Evolutionary conservation across 2,888 invertebrate genomes (phyloP).

Genomic region (Harmothoe impar): DNA sequence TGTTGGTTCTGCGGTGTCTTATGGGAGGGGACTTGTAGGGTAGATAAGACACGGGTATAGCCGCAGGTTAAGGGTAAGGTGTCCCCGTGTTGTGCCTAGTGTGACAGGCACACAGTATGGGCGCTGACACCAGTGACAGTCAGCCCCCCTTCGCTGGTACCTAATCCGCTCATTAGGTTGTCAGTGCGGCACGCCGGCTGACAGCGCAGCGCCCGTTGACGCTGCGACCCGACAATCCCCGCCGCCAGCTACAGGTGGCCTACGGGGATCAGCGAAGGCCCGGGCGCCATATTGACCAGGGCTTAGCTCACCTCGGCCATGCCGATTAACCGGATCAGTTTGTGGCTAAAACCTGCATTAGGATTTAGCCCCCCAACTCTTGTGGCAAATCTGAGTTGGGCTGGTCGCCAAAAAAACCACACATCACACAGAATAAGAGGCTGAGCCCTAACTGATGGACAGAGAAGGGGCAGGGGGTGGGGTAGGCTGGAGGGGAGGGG

Average conservation of each 20-base stretch:
- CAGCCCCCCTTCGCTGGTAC: not conserved
- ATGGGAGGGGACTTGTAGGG: not conserved
- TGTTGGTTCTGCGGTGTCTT: not conserved
- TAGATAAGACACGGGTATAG: not conserved
- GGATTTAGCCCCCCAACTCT: slow-evolving; percentile 9
- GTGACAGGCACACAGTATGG: not conserved
- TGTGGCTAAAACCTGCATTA: slow-evolving; percentile 61
- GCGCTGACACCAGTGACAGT: slow-evolving; percentile 1
- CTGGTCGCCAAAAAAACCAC: slow-evolving; percentile 25
- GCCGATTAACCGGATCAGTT: slow-evolving; percentile 43
- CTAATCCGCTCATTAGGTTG: slow-evolving; percentile 55
- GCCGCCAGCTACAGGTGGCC: slow-evolving; percentile 59
- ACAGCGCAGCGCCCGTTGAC: not conserved
- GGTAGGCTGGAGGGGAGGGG: not conserved
- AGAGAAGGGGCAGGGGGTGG: not conserved
- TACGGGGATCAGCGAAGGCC: not conserved
- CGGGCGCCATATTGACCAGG: not conserved
- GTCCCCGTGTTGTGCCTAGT: not conserved
- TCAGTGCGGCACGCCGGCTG: slow-evolving; percentile 43
- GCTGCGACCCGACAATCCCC: slow-evolving; percentile 26
- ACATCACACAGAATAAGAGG: slow-evolving; percentile 32
- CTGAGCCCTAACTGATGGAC: not conserved
- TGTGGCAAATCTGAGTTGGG: not conserved
- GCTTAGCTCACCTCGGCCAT: not conserved
- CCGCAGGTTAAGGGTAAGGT: not conserved